A percentile compares a stretch with the other conserved stretches of the same genome.
phyloP scores from a whole-genome alignment of 2,113 vertebrate species.

The Anoura caudifer region DNA sequence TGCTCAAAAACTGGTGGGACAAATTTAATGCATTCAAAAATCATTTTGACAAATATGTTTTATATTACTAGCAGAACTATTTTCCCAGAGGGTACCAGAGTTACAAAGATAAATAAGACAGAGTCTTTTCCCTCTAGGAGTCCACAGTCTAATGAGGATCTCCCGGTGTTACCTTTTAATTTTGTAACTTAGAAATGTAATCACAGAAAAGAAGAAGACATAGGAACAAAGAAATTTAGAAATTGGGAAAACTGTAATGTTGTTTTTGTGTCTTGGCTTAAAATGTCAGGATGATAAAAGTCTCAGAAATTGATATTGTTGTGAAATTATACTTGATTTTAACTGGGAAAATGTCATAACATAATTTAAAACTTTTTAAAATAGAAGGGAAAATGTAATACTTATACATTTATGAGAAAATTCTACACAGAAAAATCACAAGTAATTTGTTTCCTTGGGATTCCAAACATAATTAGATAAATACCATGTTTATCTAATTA shows the following conservation, averaged over 20 bases:
- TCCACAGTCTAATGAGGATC: neutral
- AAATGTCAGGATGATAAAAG: neutral
- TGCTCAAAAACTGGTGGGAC: neutral
- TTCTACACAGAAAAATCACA: neutral
- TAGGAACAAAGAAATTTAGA: neutral
- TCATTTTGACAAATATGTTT: neutral
- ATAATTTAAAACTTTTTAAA: constrained; percentile 29
- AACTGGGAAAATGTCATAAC: neutral
- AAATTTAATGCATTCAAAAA: neutral
- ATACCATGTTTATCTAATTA: neutral
- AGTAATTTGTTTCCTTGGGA: neutral
- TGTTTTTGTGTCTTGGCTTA: neutral
- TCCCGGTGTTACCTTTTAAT: neutral
- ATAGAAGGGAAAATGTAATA: neutral
- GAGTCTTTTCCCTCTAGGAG: neutral
- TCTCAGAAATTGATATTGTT: neutral
- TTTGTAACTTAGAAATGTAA: constrained; percentile 27
- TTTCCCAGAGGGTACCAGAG: neutral
- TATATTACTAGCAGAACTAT: neutral
- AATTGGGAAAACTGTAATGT: neutral
- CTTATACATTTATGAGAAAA: neutral
- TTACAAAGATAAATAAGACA: constrained; percentile 3
- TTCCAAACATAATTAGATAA: constrained; percentile 7
- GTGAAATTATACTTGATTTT: neutral
- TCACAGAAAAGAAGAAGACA: neutral